Base-by-base conservation (phyloP, 1,140 invertebrate species). In the Zophobas morio region DNA sequence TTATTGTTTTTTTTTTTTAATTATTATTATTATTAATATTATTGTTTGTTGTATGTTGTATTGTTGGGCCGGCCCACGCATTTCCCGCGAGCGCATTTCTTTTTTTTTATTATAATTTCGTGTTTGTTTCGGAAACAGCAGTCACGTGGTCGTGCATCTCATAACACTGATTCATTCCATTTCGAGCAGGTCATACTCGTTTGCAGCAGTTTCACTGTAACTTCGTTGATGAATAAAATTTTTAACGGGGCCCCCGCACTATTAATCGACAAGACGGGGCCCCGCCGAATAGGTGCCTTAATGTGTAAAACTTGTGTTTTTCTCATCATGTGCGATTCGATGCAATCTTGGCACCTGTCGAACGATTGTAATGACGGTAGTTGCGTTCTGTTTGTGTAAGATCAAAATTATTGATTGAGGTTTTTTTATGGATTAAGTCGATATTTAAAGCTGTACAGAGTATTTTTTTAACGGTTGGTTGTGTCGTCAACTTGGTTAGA, bases 21-120 rank as follows among this genome's bases (percentile, higher is more conserved):
- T 53, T 8, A 53, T 53, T 57, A 57, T 57, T 57, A 57, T 20
- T 20, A 20, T 20, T 20, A 20, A 20, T 20, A 20, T 20, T 20
- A 20, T 20, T 20, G 20, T 57, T 63, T 63, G 57, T 63, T 63
- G 37, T 63, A 63, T 40, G 57, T 63, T 37, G 35, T 51, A 5
- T 51, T 63, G 57, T 66, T 66, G 60, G 49, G 34, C 37, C n/a
- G 42, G 39, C n/a, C 35, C 34, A 53, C 2, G 54, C 54, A 57
- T 79, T 80, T 80, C 75, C 76, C 76, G 78, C 77, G 76, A 66
- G 39, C 70, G 60, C 77, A 66, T 80, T 80, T 80, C 78, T 70
- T 80, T 80, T 73, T 80, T 51, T 51, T 51, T 20, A 20, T 20
- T 20, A 20, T 20, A 20, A 20, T 20, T 20, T 20, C 20, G 20